These are phyloP conservation scores for Parazoanthus darwini DNA, from an alignment of 92 coral and sea anemone species.

Conservation along the genomic window DNA sequence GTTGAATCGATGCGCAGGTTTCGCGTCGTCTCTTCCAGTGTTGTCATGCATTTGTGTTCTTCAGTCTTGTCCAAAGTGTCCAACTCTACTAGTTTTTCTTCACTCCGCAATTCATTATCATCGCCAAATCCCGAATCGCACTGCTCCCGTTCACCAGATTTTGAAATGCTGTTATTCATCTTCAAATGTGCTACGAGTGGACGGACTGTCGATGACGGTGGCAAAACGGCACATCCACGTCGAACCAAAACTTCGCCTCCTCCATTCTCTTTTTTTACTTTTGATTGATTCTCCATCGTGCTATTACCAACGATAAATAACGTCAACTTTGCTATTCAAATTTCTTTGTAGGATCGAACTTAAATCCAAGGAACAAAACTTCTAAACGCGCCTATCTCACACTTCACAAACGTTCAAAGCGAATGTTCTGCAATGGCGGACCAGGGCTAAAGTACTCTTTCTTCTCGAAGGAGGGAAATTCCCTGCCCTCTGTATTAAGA, in stretches of 20 bases:
- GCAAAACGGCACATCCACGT: constrained; percentile 17
- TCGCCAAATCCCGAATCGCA: constrained; percentile 85
- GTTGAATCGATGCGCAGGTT: constrained; percentile 56
- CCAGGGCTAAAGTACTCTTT: constrained; percentile 35
- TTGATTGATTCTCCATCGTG: constrained; percentile 8
- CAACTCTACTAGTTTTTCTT: constrained; percentile 40
- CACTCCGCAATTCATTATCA: constrained; percentile 52
- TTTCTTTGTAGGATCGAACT: not conserved
- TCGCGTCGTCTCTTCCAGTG: constrained; percentile 56
- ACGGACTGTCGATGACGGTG: not conserved
- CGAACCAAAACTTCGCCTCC: constrained; percentile 6
- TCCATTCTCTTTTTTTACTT: constrained; percentile 14
- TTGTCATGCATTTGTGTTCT: constrained; percentile 2
- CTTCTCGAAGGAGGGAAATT: constrained; percentile 54
- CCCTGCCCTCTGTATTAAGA: too few relatives aligned
- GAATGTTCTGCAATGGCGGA: constrained; percentile 76
- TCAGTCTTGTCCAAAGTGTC: not conserved
- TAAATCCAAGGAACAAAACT: not conserved
- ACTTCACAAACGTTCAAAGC: not conserved
- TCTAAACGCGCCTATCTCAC: not conserved
- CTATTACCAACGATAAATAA: not conserved
- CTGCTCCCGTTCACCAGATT: constrained; percentile 18
- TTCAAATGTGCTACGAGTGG: not conserved
- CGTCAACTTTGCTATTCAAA: not conserved
- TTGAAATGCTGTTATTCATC: constrained; percentile 1